Base-by-base conservation (phyloP, 2,888 invertebrate species). In the Chromoteleia sp. region DNA sequence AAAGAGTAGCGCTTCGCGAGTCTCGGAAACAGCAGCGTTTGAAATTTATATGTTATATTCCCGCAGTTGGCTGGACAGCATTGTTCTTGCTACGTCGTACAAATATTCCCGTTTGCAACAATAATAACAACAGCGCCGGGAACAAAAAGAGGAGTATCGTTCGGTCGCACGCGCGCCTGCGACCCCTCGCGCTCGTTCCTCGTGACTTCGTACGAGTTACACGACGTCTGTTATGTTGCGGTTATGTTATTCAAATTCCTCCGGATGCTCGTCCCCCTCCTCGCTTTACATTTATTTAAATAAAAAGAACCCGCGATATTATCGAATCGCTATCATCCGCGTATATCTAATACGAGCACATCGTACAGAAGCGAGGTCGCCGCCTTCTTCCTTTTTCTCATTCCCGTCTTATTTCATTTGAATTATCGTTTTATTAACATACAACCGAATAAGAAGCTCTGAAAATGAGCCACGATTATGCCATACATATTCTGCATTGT, bases 291-390 rank as follows among this genome's bases (percentile, higher is more conserved):
- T 74, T 82, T 82, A 80, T 82, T 82, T 82, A 73, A 79, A 77
- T 79, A 83, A 85, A 85, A 86, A 81, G 84, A 81, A 73, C 70
- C 76, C 78, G 77, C 84, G 87, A 88, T 88, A 84, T 79, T 86
- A 88, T 88, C 87, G 84, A 84, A 70, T 78, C 84, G 73, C 79
- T 86, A 88, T 88, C 87, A 81, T 59, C 61, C 79, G 82, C 86
- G 88, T 88, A 87, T 88, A 89, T 89, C 87, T 87, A 88, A 88
- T 86, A 85, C 84, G 83, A 78, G 75, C 77, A 78, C 78, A 58
- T 73, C 74, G 77, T 67, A 74, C 81, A 70, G 81, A 77, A 77
- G 81, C 81, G 81, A 77, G 81, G 77, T 77, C 73, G 52, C 36
- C 41, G 61, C 48, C 61, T 41, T 33, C 10, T 33, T 33, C 36